phyloP scores from a whole-genome alignment of 2,888 invertebrate genomes.

The Tipula vernalis region DNA sequence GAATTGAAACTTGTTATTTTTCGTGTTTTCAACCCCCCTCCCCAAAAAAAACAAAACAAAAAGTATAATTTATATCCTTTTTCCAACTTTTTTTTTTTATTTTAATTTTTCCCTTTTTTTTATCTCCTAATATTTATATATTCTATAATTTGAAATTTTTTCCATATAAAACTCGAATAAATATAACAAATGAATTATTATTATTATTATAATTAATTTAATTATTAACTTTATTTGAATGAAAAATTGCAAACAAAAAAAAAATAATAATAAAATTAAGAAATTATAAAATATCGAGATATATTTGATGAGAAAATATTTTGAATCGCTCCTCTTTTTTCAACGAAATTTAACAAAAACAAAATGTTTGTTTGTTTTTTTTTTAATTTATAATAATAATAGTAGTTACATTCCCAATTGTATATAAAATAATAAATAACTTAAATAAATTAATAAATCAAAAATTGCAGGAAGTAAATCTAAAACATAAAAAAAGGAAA shows the following conservation, averaged over 20 bases:
- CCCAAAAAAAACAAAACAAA: background rate
- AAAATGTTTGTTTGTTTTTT: background rate
- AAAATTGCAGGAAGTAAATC: background rate
- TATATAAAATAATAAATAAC: slow-evolving; percentile 14
- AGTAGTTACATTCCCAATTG: slow-evolving; percentile 17
- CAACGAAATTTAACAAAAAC: background rate
- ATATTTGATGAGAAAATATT: background rate
- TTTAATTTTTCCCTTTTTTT: background rate
- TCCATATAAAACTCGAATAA: background rate
- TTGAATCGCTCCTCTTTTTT: background rate
- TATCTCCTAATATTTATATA: background rate
- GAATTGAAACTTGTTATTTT: slow-evolving; percentile 7
- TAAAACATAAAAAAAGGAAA: background rate
- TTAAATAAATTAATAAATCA: background rate
- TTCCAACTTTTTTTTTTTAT: background rate
- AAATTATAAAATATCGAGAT: background rate
- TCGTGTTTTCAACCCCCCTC: background rate
- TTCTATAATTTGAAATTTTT: background rate
- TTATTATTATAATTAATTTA: background rate
- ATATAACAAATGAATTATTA: background rate
- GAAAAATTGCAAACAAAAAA: background rate
- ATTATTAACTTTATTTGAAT: background rate
- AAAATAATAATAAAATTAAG: background rate
- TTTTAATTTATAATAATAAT: slow-evolving; percentile 8
- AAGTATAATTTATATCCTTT: background rate